Evolutionary conservation across 1,140 invertebrate genomes (phyloP), one percentile per base, ranked within the genome.

Genomic region (Drosophila sproati): DNA sequence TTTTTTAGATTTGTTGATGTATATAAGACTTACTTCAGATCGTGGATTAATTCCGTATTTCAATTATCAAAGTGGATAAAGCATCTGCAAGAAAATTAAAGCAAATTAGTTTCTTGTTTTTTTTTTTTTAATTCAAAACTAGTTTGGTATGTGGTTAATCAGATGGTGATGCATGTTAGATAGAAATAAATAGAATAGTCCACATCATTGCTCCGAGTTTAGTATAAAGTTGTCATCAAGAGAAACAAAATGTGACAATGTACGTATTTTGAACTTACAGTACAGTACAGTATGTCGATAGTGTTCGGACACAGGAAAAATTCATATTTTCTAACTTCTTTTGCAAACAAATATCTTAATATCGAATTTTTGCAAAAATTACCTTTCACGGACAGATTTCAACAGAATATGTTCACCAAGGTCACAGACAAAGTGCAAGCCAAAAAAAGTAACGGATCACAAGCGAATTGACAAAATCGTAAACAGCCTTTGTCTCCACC

Each of bases 151-250:
- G 28, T 28, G n/a, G 7, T 5, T 28, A 31, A 29, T 78, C 82
- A 86, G 81, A 86, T 86, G 82, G 81, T 86, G 82, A 86, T 86
- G 82, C 82, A 86, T 86, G 82, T 86, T 78, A 63, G 32, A 73
- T 43, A 35, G 63, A 77, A 85, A 85, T 85, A 77, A 85, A 83
- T 81, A 85, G 69, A 20, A 66, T 71, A 71, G 28, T 6, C 85
- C 78, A 20, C 20, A 20, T 20, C 1, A 20, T 20, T 66, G 39
- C 8, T 41, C 3, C 6, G 77, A 50, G 52, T 6, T 71, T 71
- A 45, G 51, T 80, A 85, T 86, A 72, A 76, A 76, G 8, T 45
- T 41, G 2, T 41, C 39, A 0, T 41, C 39, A 41, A 41, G 3
- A 10, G 39, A 34, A 34, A 34, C 34, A 2, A 48, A 69, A 73